Evolutionary conservation across 2,888 invertebrate genomes (phyloP).

Genomic region (Hypolimnas misippus): DNA sequence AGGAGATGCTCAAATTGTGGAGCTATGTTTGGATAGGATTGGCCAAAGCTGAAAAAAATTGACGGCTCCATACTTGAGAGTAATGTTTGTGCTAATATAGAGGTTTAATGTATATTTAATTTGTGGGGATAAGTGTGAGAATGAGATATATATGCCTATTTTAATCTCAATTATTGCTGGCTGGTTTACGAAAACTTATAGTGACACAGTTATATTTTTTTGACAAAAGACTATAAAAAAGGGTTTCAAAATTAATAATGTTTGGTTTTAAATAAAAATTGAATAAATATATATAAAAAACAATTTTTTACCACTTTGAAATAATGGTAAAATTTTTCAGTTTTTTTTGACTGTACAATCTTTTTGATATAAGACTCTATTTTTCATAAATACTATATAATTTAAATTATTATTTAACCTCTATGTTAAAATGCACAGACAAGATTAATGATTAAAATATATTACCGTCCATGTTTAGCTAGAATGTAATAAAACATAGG

Average conservation of each 20-base stretch:
- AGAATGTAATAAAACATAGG: background rate
- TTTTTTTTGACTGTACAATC: background rate
- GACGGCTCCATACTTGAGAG: conserved; percentile 29
- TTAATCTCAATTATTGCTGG: background rate
- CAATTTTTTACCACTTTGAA: too few relatives aligned
- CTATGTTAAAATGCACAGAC: background rate
- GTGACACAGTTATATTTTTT: too few relatives aligned
- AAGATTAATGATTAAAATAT: conserved; percentile 14
- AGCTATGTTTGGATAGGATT: conserved; percentile 87
- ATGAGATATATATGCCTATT: background rate
- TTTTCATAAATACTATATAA: too few relatives aligned
- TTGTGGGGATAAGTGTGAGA: background rate
- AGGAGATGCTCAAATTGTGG: conserved; percentile 95
- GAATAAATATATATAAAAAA: too few relatives aligned
- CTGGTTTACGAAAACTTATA: too few relatives aligned
- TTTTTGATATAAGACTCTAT: too few relatives aligned
- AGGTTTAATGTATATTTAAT: background rate
- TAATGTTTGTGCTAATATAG: conserved; percentile 5
- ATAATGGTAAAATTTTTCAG: too few relatives aligned
- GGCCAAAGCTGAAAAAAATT: background rate
- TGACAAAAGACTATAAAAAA: too few relatives aligned
- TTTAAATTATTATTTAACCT: too few relatives aligned
- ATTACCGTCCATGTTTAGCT: conserved; percentile 22
- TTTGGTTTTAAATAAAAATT: too few relatives aligned
- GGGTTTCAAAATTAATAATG: too few relatives aligned